Percentiles rank a stretch among this genome's conserved stretches.
These are phyloP conservation scores for Eupithecia vulgata DNA, from an alignment of 2,888 invertebrate genomes.

Conservation along the genomic window DNA sequence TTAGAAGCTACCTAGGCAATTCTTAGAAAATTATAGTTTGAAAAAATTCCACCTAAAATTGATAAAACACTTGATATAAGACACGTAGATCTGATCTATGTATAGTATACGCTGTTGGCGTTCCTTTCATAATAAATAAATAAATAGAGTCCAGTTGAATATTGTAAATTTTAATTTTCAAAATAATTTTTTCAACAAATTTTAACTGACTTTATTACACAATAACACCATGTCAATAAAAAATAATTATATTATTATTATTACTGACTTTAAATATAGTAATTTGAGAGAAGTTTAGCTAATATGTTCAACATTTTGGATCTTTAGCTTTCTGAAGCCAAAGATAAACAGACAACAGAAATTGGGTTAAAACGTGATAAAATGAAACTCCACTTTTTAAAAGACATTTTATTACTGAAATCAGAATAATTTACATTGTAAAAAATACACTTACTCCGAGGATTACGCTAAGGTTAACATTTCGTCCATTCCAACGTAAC, in stretches of 20 bases:
- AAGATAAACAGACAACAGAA: background rate
- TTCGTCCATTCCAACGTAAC: conserved; percentile 73
- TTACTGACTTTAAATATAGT: too few species aligned
- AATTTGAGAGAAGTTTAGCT: background rate
- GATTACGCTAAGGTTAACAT: conserved; percentile 78
- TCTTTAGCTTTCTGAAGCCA: background rate
- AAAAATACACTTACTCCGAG: conserved; percentile 76
- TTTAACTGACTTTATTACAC: too few species aligned
- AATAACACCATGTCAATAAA: too few species aligned
- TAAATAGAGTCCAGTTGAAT: background rate
- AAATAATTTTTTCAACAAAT: too few species aligned
- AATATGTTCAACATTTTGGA: background rate
- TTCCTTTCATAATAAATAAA: too few species aligned
- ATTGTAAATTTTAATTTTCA: too few species aligned
- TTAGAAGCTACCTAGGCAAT: background rate
- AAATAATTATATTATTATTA: too few species aligned
- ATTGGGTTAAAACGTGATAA: conserved; percentile 4
- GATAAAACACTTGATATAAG: background rate
- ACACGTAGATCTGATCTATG: too few species aligned
- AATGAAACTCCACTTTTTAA: conserved; percentile 60
- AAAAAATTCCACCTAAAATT: background rate
- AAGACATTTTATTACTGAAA: conserved; percentile 81
- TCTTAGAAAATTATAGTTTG: background rate
- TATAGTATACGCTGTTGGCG: too few species aligned
- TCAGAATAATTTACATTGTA: conserved; percentile 84